A percentile compares a stretch with the other conserved stretches of the same genome.
Conservation (phyloP, 2,797 vertebrate genomes). For the Buceros bicornis region DNA sequence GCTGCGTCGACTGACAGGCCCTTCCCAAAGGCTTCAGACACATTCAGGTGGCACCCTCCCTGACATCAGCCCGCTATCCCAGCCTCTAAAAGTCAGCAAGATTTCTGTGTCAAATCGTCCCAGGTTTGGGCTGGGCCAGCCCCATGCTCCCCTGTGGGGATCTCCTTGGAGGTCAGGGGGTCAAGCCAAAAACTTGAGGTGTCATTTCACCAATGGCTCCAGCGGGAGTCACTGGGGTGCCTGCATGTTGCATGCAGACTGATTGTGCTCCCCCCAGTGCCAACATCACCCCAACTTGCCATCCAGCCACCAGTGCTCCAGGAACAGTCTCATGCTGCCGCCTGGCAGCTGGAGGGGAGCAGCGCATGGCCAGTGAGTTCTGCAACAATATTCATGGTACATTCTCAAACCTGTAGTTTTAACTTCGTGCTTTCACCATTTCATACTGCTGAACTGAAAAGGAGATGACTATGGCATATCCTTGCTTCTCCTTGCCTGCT, state of each 20-base stretch:
- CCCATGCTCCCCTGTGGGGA: no score
- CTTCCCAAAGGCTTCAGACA: not conserved
- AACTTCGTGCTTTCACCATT: not conserved
- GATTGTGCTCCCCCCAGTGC: not conserved
- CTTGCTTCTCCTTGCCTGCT: not conserved
- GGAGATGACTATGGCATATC: not conserved
- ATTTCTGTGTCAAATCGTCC: not conserved
- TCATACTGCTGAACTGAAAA: not conserved
- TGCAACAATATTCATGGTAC: not conserved
- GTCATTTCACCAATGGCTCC: fast-evolving
- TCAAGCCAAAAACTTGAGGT: not conserved
- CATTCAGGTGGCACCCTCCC: not conserved
- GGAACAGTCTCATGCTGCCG: not conserved
- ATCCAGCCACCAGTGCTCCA: not conserved
- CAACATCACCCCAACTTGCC: not conserved
- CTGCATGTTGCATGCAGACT: not conserved
- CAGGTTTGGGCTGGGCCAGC: not conserved
- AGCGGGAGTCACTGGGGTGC: fast-evolving
- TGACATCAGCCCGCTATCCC: not conserved
- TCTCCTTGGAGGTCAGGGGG: not conserved
- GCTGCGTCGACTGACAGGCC: not conserved
- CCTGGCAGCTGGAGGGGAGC: not conserved
- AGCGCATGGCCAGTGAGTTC: fast-evolving
- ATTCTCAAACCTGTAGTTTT: not conserved
- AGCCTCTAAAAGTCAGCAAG: not conserved